These are phyloP conservation scores for Ornithorhynchus anatinus DNA, from an alignment of 2,113 vertebrate species.

Conservation along the genomic window DNA sequence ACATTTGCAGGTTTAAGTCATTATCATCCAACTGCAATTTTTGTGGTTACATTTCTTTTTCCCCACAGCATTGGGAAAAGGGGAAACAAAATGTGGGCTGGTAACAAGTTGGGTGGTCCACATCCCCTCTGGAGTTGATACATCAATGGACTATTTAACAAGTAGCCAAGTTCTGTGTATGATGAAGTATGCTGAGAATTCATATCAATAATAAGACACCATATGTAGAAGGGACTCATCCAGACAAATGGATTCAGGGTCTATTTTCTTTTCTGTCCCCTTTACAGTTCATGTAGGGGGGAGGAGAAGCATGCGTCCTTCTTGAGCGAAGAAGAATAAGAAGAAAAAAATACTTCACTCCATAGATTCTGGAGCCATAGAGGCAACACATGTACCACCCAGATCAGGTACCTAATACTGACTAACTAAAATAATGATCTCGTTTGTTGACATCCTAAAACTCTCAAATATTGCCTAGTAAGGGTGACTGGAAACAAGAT, in stretches of 20 bases:
- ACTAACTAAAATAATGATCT: no score
- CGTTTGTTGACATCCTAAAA: no score
- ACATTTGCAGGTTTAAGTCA: background rate
- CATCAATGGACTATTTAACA: background rate
- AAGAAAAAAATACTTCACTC: no score
- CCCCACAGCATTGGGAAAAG: background rate
- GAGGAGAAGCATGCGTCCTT: background rate
- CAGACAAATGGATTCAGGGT: rapidly evolving
- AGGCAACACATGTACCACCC: no score
- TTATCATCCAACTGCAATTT: background rate
- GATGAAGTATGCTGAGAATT: background rate
- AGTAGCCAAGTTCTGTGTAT: background rate
- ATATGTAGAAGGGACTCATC: background rate
- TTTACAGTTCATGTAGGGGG: background rate
- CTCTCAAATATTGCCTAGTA: no score
- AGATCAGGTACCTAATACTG: no score
- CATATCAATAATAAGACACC: background rate
- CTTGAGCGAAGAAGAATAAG: no score
- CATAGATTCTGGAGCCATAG: no score
- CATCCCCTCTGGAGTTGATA: background rate
- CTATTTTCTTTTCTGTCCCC: background rate
- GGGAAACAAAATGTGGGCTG: background rate
- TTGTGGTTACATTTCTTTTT: background rate
- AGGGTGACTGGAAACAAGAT: background rate
- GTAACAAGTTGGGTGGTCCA: background rate